Evolutionary conservation across 2,888 invertebrate genomes (phyloP), one percentile per base, ranked within the genome.

Genomic region (Apoda limacodes): DNA sequence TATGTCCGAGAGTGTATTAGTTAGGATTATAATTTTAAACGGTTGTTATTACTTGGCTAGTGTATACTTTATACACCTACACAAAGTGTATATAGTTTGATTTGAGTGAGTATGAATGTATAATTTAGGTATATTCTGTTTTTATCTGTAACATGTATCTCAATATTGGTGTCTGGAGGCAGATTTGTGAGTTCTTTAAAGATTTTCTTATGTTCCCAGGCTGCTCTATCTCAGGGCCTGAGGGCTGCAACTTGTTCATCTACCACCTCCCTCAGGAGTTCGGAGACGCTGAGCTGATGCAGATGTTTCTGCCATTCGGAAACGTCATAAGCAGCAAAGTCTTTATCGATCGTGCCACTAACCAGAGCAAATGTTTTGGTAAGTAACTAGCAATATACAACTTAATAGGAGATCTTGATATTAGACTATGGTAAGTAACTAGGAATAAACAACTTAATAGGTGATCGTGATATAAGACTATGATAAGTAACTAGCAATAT

Each of bases 301-400:
- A 98, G 85, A 98, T 99, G 98, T 99, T 99, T 83, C 87, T 98
- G 74, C 98, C 98, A 43, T 99, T 99, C 75, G 99, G 99, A 58
- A 97, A 95, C 80, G 98, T 99, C 67, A 98, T 99, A 84, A 97
- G 96, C 84, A 98, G 98, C 80, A 99, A 99, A 87, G 99, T 99
- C 56, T 99, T 99, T 85, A 98, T 99, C 71, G 99, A 99, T 82
- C 90, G 98, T 58, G 98, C 98, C 72, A 99, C 98, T 65, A 98
- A 98, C 83, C 98, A 99, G 85, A 98, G 98, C 88, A 99, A 99
- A 87, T 99, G 98, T 85, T 99, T 99, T 82, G 98, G 98, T 98
- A 83, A 86, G 93, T 57, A 31, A 22, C 10, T 23, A 32, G 12
- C 17, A 12, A 11, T 9, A 15, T 9, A 26, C 22, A 22, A n/a